These are phyloP conservation scores for Leptosomus discolor DNA, from an alignment of 2,113 vertebrate species.

Conservation along the genomic window DNA sequence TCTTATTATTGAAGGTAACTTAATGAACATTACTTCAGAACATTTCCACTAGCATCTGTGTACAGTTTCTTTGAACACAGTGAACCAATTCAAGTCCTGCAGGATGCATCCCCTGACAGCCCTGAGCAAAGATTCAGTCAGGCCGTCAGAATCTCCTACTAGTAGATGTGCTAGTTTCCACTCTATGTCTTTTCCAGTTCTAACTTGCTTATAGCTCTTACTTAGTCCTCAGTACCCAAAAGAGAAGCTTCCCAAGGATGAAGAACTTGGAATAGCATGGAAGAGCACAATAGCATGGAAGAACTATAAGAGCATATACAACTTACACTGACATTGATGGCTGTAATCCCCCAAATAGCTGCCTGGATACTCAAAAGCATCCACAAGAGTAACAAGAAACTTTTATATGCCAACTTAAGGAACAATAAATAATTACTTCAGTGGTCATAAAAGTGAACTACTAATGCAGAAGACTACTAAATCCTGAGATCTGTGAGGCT, in stretches of 20 bases:
- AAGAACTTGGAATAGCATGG: background rate
- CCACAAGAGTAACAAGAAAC: background rate
- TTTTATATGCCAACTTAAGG: background rate
- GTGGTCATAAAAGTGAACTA: background rate
- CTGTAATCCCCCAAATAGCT: background rate
- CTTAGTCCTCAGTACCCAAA: background rate
- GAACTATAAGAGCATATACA: background rate
- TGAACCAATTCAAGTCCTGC: background rate
- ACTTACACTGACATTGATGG: background rate
- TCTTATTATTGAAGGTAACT: background rate
- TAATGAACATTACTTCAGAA: background rate
- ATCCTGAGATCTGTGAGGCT: background rate
- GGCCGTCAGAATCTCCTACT: background rate
- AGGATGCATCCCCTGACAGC: background rate
- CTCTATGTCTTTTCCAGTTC: background rate
- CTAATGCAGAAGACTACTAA: background rate
- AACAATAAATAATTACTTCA: slow-evolving; percentile 8
- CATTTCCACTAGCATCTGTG: background rate
- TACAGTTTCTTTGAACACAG: background rate
- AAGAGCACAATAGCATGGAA: background rate
- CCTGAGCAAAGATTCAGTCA: background rate
- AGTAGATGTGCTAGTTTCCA: background rate
- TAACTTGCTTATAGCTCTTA: background rate
- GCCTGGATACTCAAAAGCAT: background rate
- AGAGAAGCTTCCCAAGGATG: background rate